Base-by-base conservation (phyloP, 2,113 vertebrate species). In the Sciurus niger region DNA sequence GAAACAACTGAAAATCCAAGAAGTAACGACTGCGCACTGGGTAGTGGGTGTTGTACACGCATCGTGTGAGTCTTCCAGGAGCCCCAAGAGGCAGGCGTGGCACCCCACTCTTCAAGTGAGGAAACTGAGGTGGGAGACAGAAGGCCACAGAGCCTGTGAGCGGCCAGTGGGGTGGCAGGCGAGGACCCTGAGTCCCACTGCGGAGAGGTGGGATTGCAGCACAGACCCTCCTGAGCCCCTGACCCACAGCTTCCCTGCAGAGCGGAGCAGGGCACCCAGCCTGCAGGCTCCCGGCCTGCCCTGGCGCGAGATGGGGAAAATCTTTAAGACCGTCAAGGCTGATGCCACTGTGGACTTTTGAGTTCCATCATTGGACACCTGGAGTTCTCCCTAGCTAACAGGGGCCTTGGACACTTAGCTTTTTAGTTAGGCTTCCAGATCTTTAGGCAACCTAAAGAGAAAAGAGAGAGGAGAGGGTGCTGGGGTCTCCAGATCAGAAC, bases 401-500 rank as follows among this genome's bases (percentile, higher is more conserved):
- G 98, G 99, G 99, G 83, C 95, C 98, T 97, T 99, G 99, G 63
- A 98, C 99, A 89, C 99, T 98, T 96, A 99, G 93, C 98, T 99
- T 43, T 32, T 97, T 94, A 99, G 98, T 20, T 99, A 99, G 30
- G 99, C 99, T 97, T 99, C 99, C 78, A 99, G 98, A 96, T 99
- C 99, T 37, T 99, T 20, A 0, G 99, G 99, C 20, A 99, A 91
- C 87, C 99, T 99, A 72, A 95, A 48, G 96, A 93, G 94, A 48
- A 53, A 76, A 12, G 79, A 90, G 37, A 82, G 17, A 24, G 18
- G 40, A 18, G 90, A 30, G 37, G 96, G 30, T 70, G 2, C 89
- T 10, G 34, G 5, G 11, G 28, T 72, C 68, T 90, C 43, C 55
- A 12, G 16, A 73, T 55, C 70, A 79, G 17, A 82, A 84, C 43